Evolutionary conservation across 2,113 vertebrate species (phyloP).

Genomic region (Oxygymnocypris stewartii): DNA sequence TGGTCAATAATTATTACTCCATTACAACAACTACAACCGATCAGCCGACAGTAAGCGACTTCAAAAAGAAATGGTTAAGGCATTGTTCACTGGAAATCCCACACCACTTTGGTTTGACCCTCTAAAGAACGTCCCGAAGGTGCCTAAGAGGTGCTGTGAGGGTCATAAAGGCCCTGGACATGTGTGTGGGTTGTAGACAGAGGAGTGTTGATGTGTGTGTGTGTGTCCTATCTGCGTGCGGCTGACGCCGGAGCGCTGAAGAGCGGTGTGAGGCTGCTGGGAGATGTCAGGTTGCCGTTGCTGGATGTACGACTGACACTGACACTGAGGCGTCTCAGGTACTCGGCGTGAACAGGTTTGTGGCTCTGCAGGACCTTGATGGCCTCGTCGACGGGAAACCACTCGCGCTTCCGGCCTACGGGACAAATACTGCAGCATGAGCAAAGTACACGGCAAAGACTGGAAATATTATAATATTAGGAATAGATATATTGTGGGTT

Average conservation of each 20-base stretch:
- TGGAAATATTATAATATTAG: neutral
- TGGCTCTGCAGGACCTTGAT: slow-evolving; percentile 91
- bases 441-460: neutral
- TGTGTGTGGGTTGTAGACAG: slow-evolving; percentile 42
- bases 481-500: neutral
- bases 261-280: slow-evolving; percentile 77
- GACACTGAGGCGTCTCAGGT: slow-evolving; percentile 81
- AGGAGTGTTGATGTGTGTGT: slow-evolving; percentile 19
- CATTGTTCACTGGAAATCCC: slow-evolving; percentile 65
- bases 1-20: neutral
- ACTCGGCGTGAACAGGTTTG: slow-evolving; percentile 95
- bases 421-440: slow-evolving; percentile 60
- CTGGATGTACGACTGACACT: slow-evolving; percentile 82
- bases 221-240: slow-evolving; percentile 71
- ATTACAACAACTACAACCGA: slow-evolving; percentile 11
- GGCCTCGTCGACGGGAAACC: slow-evolving; percentile 96
- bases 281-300: slow-evolving; percentile 84
- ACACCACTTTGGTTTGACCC: slow-evolving; percentile 70
- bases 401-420: slow-evolving; percentile 95
- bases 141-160: slow-evolving; percentile 42
- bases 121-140: slow-evolving; percentile 34
- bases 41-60: slow-evolving; percentile 51
- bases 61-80: slow-evolving; percentile 67
- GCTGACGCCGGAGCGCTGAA: slow-evolving; percentile 76
- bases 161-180: neutral